Percentiles rank a stretch among this genome's conserved stretches.
These are phyloP conservation scores for Pipra filicauda DNA, from an alignment of 2,113 vertebrate species.

Conservation along the genomic window DNA sequence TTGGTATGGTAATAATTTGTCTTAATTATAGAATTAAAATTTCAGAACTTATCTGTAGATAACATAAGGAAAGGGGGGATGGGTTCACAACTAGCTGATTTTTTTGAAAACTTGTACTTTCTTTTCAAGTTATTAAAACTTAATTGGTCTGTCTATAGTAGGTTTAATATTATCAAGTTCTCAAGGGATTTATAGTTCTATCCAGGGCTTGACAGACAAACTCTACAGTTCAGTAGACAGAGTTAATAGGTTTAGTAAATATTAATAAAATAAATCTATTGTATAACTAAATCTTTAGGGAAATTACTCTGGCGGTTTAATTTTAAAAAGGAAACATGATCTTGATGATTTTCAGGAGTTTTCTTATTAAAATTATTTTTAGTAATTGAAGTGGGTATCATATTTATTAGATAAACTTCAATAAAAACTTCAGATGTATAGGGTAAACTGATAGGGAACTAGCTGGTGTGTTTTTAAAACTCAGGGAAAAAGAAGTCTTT, in stretches of 20 bases:
- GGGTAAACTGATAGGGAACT: conserved; percentile 12
- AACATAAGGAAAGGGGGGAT: not conserved
- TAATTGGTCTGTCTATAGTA: not conserved
- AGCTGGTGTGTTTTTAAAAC: conserved; percentile 6
- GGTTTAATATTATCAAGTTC: not conserved
- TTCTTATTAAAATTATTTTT: conserved; percentile 51
- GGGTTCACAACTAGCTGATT: not conserved
- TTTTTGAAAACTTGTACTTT: not conserved
- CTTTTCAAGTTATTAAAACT: conserved; percentile 30
- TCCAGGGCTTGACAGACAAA: not conserved
- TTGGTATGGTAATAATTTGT: not conserved
- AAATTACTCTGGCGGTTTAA: conserved; percentile 41
- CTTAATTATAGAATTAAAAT: not conserved
- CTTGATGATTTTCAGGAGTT: conserved; percentile 3
- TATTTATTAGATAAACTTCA: conserved; percentile 59
- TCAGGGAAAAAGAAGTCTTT: not conserved
- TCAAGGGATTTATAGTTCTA: not conserved
- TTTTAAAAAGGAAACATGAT: conserved; percentile 43
- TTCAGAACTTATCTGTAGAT: not conserved
- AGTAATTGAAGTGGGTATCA: conserved; percentile 51
- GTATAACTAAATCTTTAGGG: conserved; percentile 37
- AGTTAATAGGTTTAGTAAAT: conserved; percentile 60
- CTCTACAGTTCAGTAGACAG: not conserved
- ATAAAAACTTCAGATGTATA: conserved; percentile 27
- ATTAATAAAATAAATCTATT: conserved; percentile 57